Percentiles rank a stretch among this genome's conserved stretches.
Conservation (phyloP, 2,888 invertebrate genomes). For the Schizaphis graminum region DNA sequence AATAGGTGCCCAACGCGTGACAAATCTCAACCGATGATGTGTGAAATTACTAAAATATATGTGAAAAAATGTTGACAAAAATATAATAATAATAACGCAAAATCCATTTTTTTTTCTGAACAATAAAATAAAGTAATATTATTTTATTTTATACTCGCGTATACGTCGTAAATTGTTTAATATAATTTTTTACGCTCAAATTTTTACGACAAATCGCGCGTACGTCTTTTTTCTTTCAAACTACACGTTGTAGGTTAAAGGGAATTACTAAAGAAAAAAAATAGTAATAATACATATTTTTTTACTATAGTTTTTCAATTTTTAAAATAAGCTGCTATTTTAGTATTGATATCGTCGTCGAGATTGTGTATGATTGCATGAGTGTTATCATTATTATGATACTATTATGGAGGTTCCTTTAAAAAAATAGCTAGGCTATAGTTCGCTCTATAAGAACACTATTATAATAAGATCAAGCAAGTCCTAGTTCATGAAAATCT, state of each 20-base stretch:
- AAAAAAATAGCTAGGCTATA: not conserved
- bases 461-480: not conserved
- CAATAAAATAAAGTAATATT: not conserved
- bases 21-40: constrained; percentile 3
- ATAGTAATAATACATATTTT: not conserved
- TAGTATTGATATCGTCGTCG: not conserved
- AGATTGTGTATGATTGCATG: not conserved
- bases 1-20: not conserved
- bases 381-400: not conserved
- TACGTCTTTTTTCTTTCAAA: not conserved
- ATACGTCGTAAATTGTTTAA: constrained; percentile 22
- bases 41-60: not conserved
- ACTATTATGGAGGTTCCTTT: not conserved
- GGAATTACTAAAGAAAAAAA: not conserved
- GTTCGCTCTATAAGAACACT: not conserved
- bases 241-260: not conserved
- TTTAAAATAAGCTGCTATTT: not conserved
- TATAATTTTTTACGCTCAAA: not conserved
- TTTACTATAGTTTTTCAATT: not conserved
- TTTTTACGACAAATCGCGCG: not conserved
- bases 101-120: not conserved
- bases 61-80: not conserved
- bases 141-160: not conserved
- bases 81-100: not conserved
- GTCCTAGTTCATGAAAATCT: not conserved